Conservation (phyloP, 2,888 invertebrate species). For the Ochropleura leucogaster region DNA sequence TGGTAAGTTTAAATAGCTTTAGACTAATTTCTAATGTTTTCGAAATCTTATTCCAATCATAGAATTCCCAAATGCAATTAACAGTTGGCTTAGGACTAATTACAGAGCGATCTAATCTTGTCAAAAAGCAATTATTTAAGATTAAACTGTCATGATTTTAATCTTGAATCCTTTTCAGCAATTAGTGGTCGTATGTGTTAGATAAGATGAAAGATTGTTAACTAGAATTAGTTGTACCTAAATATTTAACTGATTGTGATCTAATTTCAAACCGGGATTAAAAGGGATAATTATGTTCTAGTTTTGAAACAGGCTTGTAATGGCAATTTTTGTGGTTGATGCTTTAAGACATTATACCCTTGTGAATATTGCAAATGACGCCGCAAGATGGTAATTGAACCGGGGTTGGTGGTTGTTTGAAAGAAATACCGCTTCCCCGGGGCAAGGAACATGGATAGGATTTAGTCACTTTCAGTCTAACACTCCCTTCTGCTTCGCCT, state of each 20-base stretch:
- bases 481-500: no score
- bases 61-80: slow-evolving; percentile 28
- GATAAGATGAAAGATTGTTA: background rate
- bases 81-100: slow-evolving; percentile 21
- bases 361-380: background rate
- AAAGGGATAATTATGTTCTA: background rate
- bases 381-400: background rate
- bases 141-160: slow-evolving; percentile 18
- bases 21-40: slow-evolving; percentile 2
- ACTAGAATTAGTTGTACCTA: background rate
- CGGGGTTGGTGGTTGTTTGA: no score
- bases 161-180: slow-evolving; percentile 5
- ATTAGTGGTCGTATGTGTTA: slow-evolving; percentile 10
- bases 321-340: background rate
- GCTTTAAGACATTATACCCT: background rate
- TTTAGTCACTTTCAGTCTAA: no score
- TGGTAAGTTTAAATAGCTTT: background rate
- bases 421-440: no score
- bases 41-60: background rate
- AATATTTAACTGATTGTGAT: background rate
- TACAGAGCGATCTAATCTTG: background rate
- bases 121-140: slow-evolving; percentile 28
- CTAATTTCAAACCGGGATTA: background rate
- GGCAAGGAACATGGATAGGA: no score
- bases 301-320: background rate